Conservation (phyloP, 2,888 invertebrate genomes). For the Ophonus ardosiacus region DNA sequence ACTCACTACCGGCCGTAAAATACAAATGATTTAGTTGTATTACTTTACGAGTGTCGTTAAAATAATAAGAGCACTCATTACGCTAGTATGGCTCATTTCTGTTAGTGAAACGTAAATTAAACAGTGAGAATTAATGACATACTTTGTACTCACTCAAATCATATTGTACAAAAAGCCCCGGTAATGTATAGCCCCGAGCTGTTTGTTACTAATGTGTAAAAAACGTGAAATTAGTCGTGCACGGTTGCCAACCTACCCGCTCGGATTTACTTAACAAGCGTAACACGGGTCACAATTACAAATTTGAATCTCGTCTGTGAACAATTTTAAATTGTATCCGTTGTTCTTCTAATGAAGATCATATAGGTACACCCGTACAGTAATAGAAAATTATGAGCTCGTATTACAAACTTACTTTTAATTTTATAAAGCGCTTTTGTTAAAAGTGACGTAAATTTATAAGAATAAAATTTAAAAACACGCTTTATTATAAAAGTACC, state of each 20-base stretch:
- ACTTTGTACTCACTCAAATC: constrained; percentile 44
- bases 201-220: constrained; percentile 53
- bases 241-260: constrained; percentile 55
- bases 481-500: no score
- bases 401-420: neutral
- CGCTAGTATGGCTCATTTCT: constrained; percentile 47
- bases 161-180: constrained; percentile 36
- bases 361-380: neutral
- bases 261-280: constrained; percentile 61
- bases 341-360: constrained; percentile 38
- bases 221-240: constrained; percentile 59
- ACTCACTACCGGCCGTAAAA: neutral
- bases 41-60: constrained; percentile 53
- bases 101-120: constrained; percentile 53
- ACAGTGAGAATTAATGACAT: constrained; percentile 51
- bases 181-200: constrained; percentile 41
- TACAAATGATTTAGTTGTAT: constrained; percentile 44
- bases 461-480: no score
- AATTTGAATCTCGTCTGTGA: constrained; percentile 44
- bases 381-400: neutral
- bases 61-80: constrained; percentile 57
- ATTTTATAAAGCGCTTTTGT: no score
- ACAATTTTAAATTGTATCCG: constrained; percentile 48
- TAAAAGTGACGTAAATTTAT: no score
- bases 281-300: constrained; percentile 43